Base-by-base conservation (phyloP, 2,113 vertebrate species). In the Zapornia atra region DNA sequence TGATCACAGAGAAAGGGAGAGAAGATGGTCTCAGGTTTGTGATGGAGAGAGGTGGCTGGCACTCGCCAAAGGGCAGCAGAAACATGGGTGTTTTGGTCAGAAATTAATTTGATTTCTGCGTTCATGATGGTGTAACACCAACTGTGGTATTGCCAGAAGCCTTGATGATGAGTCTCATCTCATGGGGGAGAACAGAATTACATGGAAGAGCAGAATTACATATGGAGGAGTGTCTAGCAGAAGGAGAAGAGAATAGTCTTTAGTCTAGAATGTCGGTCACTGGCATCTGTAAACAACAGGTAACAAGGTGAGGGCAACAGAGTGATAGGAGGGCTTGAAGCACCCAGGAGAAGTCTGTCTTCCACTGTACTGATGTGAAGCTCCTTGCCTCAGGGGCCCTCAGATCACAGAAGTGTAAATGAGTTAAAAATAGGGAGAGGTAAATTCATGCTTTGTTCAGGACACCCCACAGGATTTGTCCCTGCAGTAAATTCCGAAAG, bases 141-240 rank as follows among this genome's bases (percentile, higher is more conserved):
- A 19, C 24, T 38, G 31, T 29, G 19, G 31, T 56, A 50, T 15
- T 80, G 24, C 36, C 15, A 6, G 59, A 65, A 80, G 15, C 44
- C 46, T n/a, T 51, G 36, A 13, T 48, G 8, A 46, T 46, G 44
- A 46, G 76, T 12, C 36, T 50, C n/a, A 36, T 48, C 48, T 90
- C 31, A 8, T 13, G 21, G 5, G 4, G 6, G 11, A 54, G 16
- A 86, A 36, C 28, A 26, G 44, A 53, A 76, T n/a, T n/a, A n/a
- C n/a, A n/a, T n/a, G n/a, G 11, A 77, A 22, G 33, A 69, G 48
- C 17, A 38, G 17, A 63, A 16, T 1, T 1, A 65, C 0, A 0
- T 64, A 16, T 6, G 26, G 33, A 69, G 26, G 33, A 69, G 33
- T 20, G 24, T 18, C 48, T 79, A 18, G 29, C 40, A 69, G 31